phyloP scores from a whole-genome alignment of 2,888 invertebrate genomes.

The Eurytoma californica region DNA sequence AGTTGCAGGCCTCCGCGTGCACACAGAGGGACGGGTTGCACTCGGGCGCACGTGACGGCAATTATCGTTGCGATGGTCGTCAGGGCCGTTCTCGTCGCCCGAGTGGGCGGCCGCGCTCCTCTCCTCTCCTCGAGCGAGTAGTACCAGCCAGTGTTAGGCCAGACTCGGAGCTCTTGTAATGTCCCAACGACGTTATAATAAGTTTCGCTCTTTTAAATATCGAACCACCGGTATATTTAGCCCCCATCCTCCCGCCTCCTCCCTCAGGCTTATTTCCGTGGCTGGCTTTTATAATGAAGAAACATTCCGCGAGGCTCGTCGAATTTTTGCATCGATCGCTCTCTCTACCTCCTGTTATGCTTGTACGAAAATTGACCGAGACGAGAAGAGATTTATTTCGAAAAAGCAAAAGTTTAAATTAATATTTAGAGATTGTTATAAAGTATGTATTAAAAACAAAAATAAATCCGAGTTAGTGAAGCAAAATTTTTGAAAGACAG shows the following conservation, averaged over 20 bases:
- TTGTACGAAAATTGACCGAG: too few relatives aligned
- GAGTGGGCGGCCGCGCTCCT: background rate
- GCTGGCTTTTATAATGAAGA: too few relatives aligned
- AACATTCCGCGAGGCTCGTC: too few relatives aligned
- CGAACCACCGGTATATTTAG: background rate
- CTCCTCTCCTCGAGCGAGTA: conserved; percentile 57
- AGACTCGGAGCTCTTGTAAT: conserved; percentile 47
- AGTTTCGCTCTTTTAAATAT: conserved; percentile 19
- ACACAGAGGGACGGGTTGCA: background rate
- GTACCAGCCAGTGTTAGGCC: conserved; percentile 67
- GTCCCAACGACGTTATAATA: background rate
- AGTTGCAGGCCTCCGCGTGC: background rate
- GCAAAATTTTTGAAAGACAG: too few relatives aligned
- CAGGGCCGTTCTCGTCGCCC: background rate
- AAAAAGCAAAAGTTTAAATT: too few relatives aligned
- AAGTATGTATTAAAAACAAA: too few relatives aligned
- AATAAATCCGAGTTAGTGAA: too few relatives aligned
- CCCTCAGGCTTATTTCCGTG: too few relatives aligned
- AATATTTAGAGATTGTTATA: too few relatives aligned
- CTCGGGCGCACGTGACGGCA: background rate
- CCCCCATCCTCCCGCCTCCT: background rate
- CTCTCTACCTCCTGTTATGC: too few relatives aligned
- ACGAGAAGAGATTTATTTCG: too few relatives aligned
- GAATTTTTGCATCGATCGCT: too few relatives aligned
- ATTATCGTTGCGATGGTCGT: conserved; percentile 37